Evolutionary conservation across 2,113 vertebrate species (phyloP).

Genomic region (Oplegnathus fasciatus): DNA sequence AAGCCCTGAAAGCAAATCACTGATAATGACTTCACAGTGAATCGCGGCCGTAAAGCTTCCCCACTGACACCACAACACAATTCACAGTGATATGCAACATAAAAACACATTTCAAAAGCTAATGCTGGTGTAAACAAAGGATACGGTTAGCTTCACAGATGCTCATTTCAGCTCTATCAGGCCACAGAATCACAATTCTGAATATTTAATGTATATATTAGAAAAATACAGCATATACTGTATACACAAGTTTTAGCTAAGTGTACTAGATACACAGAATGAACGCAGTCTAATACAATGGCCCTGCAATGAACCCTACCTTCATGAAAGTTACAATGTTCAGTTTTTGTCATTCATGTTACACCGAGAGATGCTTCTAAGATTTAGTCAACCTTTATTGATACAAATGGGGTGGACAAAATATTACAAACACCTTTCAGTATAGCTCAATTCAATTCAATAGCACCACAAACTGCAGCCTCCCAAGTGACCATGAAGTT

Average conservation of each 20-base stretch:
- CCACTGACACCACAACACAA: conserved; percentile 49
- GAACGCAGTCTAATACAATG: neutral
- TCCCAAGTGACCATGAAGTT: neutral
- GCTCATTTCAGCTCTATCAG: conserved; percentile 13
- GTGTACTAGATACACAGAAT: neutral
- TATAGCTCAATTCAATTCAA: no score
- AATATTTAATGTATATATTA: neutral
- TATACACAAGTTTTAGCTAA: neutral
- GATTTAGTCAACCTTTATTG: neutral
- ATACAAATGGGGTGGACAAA: neutral
- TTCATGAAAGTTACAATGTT: neutral
- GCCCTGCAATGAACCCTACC: neutral
- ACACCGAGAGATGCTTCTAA: neutral
- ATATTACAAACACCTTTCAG: neutral
- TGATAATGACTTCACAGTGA: conserved; percentile 71
- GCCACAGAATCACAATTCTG: neutral
- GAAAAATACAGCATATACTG: neutral
- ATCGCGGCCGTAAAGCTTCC: conserved; percentile 56
- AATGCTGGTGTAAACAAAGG: conserved; percentile 51
- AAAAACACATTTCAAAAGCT: conserved; percentile 47
- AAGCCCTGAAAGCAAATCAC: conserved; percentile 70
- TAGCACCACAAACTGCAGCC: neutral
- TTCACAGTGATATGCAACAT: conserved; percentile 45
- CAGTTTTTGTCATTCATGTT: neutral
- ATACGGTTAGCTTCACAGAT: conserved; percentile 7